Evolutionary conservation across 2,888 invertebrate species (phyloP), one percentile per base, ranked within the genome.

Genomic region (Axea sp.): DNA sequence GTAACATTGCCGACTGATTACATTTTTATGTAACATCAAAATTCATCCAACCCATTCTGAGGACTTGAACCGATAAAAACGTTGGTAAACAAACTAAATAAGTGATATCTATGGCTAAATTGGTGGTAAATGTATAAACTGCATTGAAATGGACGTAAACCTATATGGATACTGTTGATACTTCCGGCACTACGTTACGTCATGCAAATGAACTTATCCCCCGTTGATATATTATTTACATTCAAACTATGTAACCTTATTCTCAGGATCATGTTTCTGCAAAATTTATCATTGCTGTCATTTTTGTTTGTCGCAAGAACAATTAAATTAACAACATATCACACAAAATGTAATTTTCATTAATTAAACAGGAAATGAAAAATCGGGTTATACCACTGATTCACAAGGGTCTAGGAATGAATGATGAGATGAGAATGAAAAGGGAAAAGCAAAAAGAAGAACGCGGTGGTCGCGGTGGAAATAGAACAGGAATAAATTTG

Each of bases 201-300:
- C 72, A 64, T 64, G 57, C 51, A 49, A 64, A 64, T 51, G 57
- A 72, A 65, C 31, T 5, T 72, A 72, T 59, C 57, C 65, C 57
- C 45, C 59, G 39, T 65, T 59, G 41, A 72, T 72, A 72, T 65
- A 65, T 72, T 72, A 72, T 72, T 72, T 59, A 72, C 65, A 53
- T 59, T 59, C 17, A 53, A 59, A 72, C 53, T 72, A 51, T 43
- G 64, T 64, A 72, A 72, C 57, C 51, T 64, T 64, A 51, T 64
- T 55, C 49, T 59, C 12, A 24, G 37, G 47, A 71, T 71, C 62
- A 53, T 28, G 30, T 71, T 71, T 62, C 69, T 71, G 47, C 22
- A 62, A 45, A 62, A 62, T 71, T 9, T 39, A 47, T 26, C 15
- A 28, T 39, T 35, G 26, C 41, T 49, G 43, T 62, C 22, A 69